Evolutionary conservation across 2,888 invertebrate genomes (phyloP).

Genomic region (Chironomus tentans): DNA sequence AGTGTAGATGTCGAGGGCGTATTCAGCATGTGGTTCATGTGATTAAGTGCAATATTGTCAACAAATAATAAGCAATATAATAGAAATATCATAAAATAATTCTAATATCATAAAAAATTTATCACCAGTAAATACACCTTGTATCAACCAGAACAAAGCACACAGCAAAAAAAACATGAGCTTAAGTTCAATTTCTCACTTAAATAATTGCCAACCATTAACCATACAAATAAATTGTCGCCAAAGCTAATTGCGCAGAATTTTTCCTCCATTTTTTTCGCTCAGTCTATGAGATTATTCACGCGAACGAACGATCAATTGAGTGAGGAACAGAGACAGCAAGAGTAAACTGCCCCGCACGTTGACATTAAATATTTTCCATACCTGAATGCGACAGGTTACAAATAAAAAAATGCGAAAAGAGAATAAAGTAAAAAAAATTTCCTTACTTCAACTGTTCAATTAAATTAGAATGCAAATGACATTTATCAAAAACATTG

Average conservation of each 20-base stretch:
- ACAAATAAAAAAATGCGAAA: not conserved
- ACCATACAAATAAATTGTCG: not conserved
- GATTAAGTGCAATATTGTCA: too few relatives aligned
- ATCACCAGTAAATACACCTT: too few relatives aligned
- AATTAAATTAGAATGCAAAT: slow-evolving; percentile 5
- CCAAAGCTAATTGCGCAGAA: slow-evolving; percentile 2
- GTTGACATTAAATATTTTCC: slow-evolving; percentile 5
- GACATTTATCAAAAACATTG: slow-evolving; percentile 21
- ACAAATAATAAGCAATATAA: too few relatives aligned
- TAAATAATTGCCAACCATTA: slow-evolving; percentile 9
- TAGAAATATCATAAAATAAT: too few relatives aligned
- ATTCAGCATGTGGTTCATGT: too few relatives aligned
- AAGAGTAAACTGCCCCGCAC: not conserved
- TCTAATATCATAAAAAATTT: too few relatives aligned
- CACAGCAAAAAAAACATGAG: not conserved
- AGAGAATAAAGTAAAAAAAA: not conserved
- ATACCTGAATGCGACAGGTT: not conserved
- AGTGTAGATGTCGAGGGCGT: too few relatives aligned
- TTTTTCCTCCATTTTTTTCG: not conserved
- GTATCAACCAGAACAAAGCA: not conserved
- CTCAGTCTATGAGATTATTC: too few relatives aligned
- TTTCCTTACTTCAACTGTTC: not conserved
- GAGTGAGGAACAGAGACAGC: too few relatives aligned
- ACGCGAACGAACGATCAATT: too few relatives aligned
- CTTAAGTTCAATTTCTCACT: not conserved